phyloP scores from a whole-genome alignment of 2,113 vertebrate species.

The Apteryx mantelli region DNA sequence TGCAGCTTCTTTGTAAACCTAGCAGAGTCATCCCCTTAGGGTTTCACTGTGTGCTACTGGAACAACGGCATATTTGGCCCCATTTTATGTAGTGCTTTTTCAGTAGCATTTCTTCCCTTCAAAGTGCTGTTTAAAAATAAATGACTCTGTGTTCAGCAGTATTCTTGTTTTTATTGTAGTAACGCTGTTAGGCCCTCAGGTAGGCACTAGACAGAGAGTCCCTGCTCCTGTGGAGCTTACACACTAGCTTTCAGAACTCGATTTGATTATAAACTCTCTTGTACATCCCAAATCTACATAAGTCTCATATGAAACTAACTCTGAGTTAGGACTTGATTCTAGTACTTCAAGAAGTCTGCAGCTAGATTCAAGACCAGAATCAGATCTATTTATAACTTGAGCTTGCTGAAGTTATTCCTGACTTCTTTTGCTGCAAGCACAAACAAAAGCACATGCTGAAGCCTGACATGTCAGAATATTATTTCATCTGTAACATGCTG shows the following conservation, averaged over 20 bases:
- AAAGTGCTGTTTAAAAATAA: background rate
- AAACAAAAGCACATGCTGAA: conserved; percentile 18
- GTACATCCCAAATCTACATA: background rate
- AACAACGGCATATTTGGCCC: background rate
- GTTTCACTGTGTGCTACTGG: background rate
- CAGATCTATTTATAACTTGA: background rate
- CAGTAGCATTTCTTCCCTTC: background rate
- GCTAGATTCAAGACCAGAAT: conserved; percentile 2
- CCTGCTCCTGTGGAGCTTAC: conserved; percentile 45
- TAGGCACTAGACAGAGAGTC: background rate
- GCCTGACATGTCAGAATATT: background rate
- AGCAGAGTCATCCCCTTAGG: background rate
- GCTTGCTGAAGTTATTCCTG: background rate
- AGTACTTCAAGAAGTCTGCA: background rate
- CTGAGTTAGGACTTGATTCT: conserved; percentile 6
- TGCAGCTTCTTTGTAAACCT: background rate
- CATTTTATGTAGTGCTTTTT: background rate
- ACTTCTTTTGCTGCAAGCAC: background rate
- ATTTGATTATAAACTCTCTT: background rate
- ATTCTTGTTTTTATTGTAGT: conserved; percentile 54
- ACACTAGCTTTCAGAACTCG: conserved; percentile 26
- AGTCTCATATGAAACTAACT: background rate
- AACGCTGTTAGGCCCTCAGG: background rate
- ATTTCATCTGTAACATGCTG: background rate
- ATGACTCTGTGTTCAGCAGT: conserved; percentile 9